These are phyloP conservation scores for Chloroceryle aenea DNA, from an alignment of 2,113 vertebrate species.

Conservation along the genomic window DNA sequence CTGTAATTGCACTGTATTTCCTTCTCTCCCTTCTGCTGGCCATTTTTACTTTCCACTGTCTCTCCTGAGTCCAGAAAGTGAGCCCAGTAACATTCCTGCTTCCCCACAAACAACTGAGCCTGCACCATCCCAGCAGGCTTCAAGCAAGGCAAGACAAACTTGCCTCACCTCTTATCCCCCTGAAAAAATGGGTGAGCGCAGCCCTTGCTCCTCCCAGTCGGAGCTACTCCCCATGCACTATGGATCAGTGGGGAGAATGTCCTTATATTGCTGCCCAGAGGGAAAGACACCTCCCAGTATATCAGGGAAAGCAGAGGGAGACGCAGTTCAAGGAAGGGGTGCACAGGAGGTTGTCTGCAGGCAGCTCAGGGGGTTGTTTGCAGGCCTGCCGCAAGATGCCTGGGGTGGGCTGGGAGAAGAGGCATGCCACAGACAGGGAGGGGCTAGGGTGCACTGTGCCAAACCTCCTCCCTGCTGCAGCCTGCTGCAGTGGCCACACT, in stretches of 20 bases:
- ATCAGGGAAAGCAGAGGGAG: background rate
- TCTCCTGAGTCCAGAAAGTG: background rate
- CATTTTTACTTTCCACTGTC: background rate
- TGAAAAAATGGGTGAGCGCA: background rate
- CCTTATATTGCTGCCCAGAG: background rate
- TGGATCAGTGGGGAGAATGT: background rate
- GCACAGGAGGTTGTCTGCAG: too few relatives aligned
- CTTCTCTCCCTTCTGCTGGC: background rate
- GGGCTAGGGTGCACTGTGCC: background rate
- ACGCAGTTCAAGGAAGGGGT: rapidly evolving
- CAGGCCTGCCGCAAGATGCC: background rate
- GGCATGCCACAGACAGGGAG: rapidly evolving
- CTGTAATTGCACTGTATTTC: background rate
- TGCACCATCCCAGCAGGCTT: rapidly evolving
- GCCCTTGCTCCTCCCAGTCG: background rate
- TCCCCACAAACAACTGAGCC: background rate
- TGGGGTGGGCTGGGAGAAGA: background rate
- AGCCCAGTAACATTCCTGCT: background rate
- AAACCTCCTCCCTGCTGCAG: background rate
- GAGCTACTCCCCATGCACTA: rapidly evolving
- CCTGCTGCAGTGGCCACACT: rapidly evolving
- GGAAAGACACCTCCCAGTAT: background rate
- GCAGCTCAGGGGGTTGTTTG: rapidly evolving
- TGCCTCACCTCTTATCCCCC: background rate
- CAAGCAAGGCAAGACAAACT: background rate